Evolutionary conservation across 2,888 invertebrate genomes (phyloP).

Genomic region (Lycocerus yunnanus): DNA sequence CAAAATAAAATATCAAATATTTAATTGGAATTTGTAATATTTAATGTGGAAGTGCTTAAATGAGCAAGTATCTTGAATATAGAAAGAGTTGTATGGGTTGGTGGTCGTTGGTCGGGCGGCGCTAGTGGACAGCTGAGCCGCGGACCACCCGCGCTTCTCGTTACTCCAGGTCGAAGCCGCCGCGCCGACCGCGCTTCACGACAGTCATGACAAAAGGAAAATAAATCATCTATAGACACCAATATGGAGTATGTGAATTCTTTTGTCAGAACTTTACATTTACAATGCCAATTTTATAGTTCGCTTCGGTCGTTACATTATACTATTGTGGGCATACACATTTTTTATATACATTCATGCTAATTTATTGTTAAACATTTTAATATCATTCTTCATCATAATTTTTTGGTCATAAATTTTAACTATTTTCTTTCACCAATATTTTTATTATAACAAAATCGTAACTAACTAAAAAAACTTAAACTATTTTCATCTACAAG

Average conservation of each 20-base stretch:
- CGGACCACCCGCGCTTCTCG: conserved; percentile 55
- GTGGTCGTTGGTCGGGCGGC: conserved; percentile 30
- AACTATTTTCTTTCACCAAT: not conserved
- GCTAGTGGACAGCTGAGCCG: conserved; percentile 49
- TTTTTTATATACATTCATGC: not conserved
- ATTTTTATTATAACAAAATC: not conserved
- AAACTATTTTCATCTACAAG: too few species aligned
- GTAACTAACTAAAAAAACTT: not conserved
- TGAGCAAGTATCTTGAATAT: not conserved
- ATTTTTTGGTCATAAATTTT: not conserved
- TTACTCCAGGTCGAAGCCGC: conserved; percentile 43
- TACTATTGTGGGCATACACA: not conserved
- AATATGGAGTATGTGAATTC: conserved; percentile 31
- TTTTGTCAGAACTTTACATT: conserved; percentile 27
- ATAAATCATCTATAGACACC: conserved; percentile 35
- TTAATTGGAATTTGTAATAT: conserved; percentile 4
- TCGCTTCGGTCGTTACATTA: conserved; percentile 3
- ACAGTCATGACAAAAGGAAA: conserved; percentile 36
- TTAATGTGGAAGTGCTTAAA: not conserved
- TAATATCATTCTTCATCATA: not conserved
- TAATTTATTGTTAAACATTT: not conserved
- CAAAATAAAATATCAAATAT: not conserved
- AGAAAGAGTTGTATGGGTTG: conserved; percentile 21
- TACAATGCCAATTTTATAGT: conserved; percentile 20
- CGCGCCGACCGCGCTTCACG: conserved; percentile 37